Evolutionary conservation across 2,888 invertebrate species (phyloP).

Genomic region (Xanthia togata): DNA sequence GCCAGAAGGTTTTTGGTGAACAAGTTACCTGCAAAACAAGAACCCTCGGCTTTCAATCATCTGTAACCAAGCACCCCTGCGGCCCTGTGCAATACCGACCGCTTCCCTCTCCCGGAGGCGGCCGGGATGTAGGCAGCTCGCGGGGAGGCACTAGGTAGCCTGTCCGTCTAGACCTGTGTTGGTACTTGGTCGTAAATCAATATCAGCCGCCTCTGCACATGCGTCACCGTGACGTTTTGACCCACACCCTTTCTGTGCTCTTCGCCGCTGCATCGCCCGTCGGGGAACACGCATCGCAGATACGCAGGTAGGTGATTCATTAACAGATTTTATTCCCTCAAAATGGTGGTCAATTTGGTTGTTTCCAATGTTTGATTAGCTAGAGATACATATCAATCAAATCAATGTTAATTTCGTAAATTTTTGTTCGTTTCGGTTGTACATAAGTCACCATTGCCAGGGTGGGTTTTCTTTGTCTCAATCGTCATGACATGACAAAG

Average conservation of each 20-base stretch:
- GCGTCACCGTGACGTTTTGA: slow-evolving; percentile 32
- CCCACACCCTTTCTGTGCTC: background rate
- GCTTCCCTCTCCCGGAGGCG: background rate
- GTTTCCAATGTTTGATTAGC: background rate
- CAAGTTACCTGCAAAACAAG: background rate
- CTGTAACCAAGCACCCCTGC: background rate
- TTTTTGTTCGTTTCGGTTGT: background rate
- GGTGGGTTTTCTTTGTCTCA: background rate
- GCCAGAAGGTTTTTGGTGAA: background rate
- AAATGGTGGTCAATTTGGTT: background rate
- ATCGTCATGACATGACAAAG: background rate
- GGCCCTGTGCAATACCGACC: slow-evolving; percentile 12
- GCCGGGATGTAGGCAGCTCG: background rate
- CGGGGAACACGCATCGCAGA: slow-evolving; percentile 11
- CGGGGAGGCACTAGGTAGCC: slow-evolving; percentile 8
- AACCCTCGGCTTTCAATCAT: slow-evolving; percentile 9
- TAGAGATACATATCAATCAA: slow-evolving; percentile 1
- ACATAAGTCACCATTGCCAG: background rate
- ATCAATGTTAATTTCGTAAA: no score
- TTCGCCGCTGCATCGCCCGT: slow-evolving; percentile 4
- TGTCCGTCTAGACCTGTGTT: slow-evolving; percentile 42
- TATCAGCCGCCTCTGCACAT: slow-evolving; percentile 40
- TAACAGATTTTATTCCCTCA: background rate
- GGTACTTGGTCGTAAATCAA: slow-evolving; percentile 45
- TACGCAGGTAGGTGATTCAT: slow-evolving; percentile 27